phyloP scores from a whole-genome alignment of 2,113 vertebrate genomes.

The Apteryx mantelli region DNA sequence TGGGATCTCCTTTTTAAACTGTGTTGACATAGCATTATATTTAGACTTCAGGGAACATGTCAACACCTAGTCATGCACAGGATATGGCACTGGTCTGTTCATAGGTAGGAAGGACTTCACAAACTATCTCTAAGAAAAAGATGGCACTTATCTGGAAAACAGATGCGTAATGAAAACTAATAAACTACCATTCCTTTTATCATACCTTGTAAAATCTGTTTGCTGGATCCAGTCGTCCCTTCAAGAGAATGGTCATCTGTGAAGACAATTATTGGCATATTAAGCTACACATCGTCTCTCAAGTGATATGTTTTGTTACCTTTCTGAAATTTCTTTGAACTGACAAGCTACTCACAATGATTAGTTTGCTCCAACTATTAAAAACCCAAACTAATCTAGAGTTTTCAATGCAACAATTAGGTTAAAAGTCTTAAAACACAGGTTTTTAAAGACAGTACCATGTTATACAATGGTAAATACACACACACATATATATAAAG shows the following conservation, averaged over 20 bases:
- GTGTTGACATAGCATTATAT: background rate
- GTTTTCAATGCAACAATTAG: background rate
- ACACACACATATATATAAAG: background rate
- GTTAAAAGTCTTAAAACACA: background rate
- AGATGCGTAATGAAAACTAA: background rate
- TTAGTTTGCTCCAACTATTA: background rate
- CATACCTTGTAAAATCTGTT: slow-evolving; percentile 97
- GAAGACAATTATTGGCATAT: slow-evolving; percentile 59
- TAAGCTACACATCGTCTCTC: slow-evolving; percentile 40
- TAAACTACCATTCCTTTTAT: background rate
- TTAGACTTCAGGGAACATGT: background rate
- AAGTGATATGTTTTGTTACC: background rate
- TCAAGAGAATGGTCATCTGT: slow-evolving; percentile 83
- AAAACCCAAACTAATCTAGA: background rate
- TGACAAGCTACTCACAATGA: background rate
- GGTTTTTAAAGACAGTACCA: background rate
- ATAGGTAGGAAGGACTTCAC: background rate
- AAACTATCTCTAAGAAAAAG: background rate
- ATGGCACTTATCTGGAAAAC: background rate
- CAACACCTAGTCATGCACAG: background rate
- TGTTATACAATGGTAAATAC: background rate
- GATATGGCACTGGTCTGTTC: background rate
- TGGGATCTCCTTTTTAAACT: background rate
- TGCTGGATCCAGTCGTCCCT: slow-evolving; percentile 85
- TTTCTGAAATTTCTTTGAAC: background rate